Base-by-base conservation (phyloP, 1,140 invertebrate genomes). In the Galleria mellonella region DNA sequence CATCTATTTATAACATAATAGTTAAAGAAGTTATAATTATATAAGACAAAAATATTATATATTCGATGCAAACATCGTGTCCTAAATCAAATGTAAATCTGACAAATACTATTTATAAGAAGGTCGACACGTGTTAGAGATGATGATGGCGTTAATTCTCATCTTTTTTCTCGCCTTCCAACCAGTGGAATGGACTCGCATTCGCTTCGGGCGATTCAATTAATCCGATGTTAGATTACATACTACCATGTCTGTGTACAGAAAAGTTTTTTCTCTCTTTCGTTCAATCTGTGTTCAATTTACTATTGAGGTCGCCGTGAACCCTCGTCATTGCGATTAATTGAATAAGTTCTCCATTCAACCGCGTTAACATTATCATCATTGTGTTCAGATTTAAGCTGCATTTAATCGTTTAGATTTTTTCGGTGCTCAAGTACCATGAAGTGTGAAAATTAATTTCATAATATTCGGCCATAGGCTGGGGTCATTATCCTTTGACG, bases 401-500 rank as follows among this genome's bases (percentile, higher is more conserved):
- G 2, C 2, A 9, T 31, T 17, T 15, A 37, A n/a, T 17, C 35
- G 14, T 17, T 23, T 37, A n/a, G 14, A 17, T n/a, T n/a, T n/a
- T n/a, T n/a, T n/a, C n/a, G 14, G 14, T 37, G 15, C 14, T 37
- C 35, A 37, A 9, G 15, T 37, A 37, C 10, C 35, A 12, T 41
- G 47, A 43, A 43, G 33, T 15, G 35, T 51, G 44, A 62, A 56
- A 46, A 47, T 35, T 50, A 39, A 57, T 55, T 60, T 72, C 56
- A 60, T 69, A 69, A 75, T 52, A 48, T 27, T 46, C 44, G 55
- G 38, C 51, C 35, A 43, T 46, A 62, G 50, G 47, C 52, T 54
- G 66, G 65, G 74, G 79, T 69, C 76, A 62, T 75, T 72, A 81
- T 82, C 71, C 81, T 82, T 68, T 51, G 58, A 42, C 74, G 77